A percentile compares a stretch with the other conserved stretches of the same genome.
phyloP scores from a whole-genome alignment of 1,140 invertebrate species.

The Bombus waltoni region DNA sequence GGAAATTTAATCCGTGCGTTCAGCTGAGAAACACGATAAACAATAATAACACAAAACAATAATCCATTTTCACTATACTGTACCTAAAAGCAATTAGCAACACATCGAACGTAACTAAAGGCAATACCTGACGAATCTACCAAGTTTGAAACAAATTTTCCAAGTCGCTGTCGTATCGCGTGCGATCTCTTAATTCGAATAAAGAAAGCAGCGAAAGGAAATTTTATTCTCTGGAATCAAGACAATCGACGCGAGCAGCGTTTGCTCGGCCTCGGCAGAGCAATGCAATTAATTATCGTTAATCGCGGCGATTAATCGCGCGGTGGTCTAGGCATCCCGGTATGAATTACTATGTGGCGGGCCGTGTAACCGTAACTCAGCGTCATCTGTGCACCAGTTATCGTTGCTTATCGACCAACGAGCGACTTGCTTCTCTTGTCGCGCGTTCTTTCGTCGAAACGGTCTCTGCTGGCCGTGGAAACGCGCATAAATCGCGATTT shows the following conservation, averaged over 20 bases:
- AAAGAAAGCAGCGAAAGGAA: background rate
- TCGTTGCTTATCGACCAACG: slow-evolving; percentile 59
- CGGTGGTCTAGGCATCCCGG: slow-evolving; percentile 27
- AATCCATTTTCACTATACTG: too few relatives aligned
- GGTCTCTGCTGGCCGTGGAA: background rate
- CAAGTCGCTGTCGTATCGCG: background rate
- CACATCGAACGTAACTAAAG: too few relatives aligned
- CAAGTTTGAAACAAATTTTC: background rate
- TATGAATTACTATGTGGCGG: slow-evolving; percentile 65
- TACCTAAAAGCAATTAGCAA: too few relatives aligned
- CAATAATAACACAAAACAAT: too few relatives aligned
- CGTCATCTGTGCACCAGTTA: slow-evolving; percentile 58
- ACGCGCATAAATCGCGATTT: slow-evolving; percentile 17
- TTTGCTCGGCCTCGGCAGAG: slow-evolving; percentile 49
- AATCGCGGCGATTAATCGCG: slow-evolving; percentile 77
- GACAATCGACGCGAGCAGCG: slow-evolving; percentile 48
- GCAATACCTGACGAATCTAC: background rate
- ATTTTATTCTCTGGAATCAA: background rate
- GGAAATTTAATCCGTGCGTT: too few relatives aligned
- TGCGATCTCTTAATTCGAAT: background rate
- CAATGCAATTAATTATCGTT: slow-evolving; percentile 78
- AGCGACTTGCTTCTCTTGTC: slow-evolving; percentile 29
- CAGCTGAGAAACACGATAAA: too few relatives aligned
- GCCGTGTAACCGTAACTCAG: slow-evolving; percentile 59
- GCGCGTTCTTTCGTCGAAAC: slow-evolving; percentile 36